These are phyloP conservation scores for Willisornis vidua DNA, from an alignment of 2,113 vertebrate species.

Conservation along the genomic window DNA sequence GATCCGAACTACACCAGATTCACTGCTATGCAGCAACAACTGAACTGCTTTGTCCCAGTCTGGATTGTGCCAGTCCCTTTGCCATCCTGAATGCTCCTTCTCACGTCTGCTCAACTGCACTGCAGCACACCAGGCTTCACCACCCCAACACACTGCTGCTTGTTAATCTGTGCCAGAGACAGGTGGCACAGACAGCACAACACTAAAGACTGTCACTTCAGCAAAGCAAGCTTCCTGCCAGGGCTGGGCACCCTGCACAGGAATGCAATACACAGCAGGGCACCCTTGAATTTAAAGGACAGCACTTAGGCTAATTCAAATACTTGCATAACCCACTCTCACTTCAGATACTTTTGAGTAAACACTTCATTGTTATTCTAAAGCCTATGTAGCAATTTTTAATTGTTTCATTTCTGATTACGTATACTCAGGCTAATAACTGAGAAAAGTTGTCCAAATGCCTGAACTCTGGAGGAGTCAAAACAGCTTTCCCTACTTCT, in stretches of 20 bases:
- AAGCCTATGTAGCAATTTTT: background rate
- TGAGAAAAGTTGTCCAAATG: background rate
- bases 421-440: background rate
- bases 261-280: background rate
- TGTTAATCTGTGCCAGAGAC: background rate
- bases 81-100: background rate
- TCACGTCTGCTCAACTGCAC: accelerated
- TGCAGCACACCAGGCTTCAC: background rate
- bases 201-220: background rate
- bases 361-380: background rate
- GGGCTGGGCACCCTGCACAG: background rate
- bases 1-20: background rate
- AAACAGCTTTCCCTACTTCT: background rate
- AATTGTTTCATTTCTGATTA: background rate
- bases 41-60: accelerated
- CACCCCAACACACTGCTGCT: background rate
- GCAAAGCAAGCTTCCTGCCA: background rate
- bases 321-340: background rate
- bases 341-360: background rate
- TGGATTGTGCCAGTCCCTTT: background rate
- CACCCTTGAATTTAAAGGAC: background rate
- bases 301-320: background rate
- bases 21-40: background rate
- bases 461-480: background rate
- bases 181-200: background rate